Evolutionary conservation across 2,888 invertebrate genomes (phyloP).

Genomic region (Apamea sordens): DNA sequence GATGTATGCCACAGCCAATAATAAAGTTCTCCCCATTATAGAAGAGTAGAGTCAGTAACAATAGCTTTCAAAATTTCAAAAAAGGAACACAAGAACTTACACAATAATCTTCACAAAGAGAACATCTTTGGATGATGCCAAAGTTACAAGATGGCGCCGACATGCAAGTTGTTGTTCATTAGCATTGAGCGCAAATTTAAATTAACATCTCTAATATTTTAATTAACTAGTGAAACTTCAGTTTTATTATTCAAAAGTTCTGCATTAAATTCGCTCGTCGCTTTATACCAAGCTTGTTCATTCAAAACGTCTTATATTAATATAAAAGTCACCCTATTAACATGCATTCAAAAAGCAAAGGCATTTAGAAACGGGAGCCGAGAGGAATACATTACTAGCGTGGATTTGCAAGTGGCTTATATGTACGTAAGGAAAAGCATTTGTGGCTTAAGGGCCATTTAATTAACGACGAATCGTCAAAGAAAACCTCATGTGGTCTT

Average conservation of each 20-base stretch:
- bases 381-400: conserved; percentile 36
- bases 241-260: conserved; percentile 49
- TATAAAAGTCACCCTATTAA: conserved; percentile 56
- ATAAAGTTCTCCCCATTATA: neutral
- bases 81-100: conserved; percentile 14
- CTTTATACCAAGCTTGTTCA: conserved; percentile 39
- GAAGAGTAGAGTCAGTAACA: neutral
- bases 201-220: conserved; percentile 50
- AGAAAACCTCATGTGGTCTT: conserved; percentile 65
- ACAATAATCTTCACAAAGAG: conserved; percentile 4
- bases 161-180: conserved; percentile 43
- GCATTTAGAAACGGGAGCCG: conserved; percentile 23
- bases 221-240: conserved; percentile 47
- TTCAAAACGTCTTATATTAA: conserved; percentile 55
- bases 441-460: conserved; percentile 67
- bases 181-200: conserved; percentile 43
- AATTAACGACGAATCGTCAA: conserved; percentile 72
- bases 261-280: conserved; percentile 34
- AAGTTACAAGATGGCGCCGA: conserved; percentile 38
- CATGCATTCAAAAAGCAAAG: conserved; percentile 61
- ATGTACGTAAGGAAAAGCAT: conserved; percentile 47
- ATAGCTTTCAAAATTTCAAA: conserved; percentile 19
- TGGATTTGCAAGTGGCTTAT: conserved; percentile 54
- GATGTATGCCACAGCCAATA: neutral
- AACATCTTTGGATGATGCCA: conserved; percentile 1